Evolutionary conservation across 2,888 invertebrate species (phyloP), one percentile per base, ranked within the genome.

Genomic region (Thymelicus acteon): DNA sequence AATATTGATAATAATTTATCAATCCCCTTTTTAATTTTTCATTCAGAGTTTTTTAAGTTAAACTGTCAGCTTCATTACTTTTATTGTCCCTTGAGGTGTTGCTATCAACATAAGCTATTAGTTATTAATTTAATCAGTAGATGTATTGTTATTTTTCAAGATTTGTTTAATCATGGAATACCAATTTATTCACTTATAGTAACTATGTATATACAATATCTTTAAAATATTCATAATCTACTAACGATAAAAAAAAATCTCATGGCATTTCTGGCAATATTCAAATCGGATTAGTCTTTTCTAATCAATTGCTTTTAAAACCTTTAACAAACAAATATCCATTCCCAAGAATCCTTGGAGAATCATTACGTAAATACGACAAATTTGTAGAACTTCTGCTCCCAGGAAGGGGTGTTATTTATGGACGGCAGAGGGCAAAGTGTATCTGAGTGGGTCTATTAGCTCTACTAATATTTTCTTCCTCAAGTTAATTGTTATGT

Each of bases 391-490:
- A 83, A 84, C 82, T 84, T 82, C 82, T 81, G 85, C 82, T 80
- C 80, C 82, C 79, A 77, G 78, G 82, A 88, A 91, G 86, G 90
- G 92, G 89, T 89, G 87, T 90, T 92, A 90, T 93, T 92, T 91
- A 92, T 90, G 78, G 83, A 85, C 87, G 89, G 82, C 86, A 86
- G 82, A 86, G 89, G 86, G 82, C 82, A 85, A 84, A 85, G 88
- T 89, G 88, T 91, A 91, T 91, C 88, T 86, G 84, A 90, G 89
- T 86, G 86, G 87, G 82, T 90, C 87, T 93, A 91, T 93, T 91
- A 92, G 86, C 90, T 89, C 86, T 82, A 91, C 91, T 92, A 91
- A 92, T 93, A 93, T 92, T 92, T 92, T 92, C 89, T 91, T 91
- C 89, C 88, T 84, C 85, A 80, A 90, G 86, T 90, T 93, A 93